phyloP scores from a whole-genome alignment of 2,888 invertebrate species.

The Arctia plantaginis region DNA sequence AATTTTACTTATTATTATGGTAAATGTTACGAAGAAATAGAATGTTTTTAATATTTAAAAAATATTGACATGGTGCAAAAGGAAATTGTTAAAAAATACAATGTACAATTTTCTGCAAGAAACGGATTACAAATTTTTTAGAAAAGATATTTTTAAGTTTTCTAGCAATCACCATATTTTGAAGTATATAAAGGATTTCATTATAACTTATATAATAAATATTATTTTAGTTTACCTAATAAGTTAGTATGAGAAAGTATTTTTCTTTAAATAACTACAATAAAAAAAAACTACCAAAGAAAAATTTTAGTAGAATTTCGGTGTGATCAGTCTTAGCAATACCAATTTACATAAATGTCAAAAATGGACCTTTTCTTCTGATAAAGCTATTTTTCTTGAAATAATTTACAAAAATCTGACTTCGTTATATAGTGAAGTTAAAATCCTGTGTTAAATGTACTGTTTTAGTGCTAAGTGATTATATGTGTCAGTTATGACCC shows the following conservation, averaged over 20 bases:
- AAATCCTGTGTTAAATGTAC: slow-evolving; percentile 53
- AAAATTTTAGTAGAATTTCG: slow-evolving; percentile 12
- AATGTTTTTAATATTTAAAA: neutral
- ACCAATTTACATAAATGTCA: slow-evolving; percentile 64
- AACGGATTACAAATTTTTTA: neutral
- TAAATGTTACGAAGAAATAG: neutral
- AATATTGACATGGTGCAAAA: neutral
- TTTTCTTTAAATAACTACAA: too few relatives aligned
- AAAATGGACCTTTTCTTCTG: slow-evolving; percentile 68
- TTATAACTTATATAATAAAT: neutral
- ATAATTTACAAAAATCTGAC: slow-evolving; percentile 42
- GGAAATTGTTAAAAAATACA: neutral
- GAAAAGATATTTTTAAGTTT: neutral
- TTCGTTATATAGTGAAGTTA: slow-evolving; percentile 50
- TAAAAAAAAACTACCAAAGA: neutral
- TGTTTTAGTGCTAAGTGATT: slow-evolving; percentile 54
- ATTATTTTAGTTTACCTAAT: neutral
- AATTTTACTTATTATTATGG: neutral
- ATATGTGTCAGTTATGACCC: slow-evolving; percentile 53
- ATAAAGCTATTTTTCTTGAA: slow-evolving; percentile 58
- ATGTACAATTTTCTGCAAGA: neutral
- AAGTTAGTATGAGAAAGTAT: too few relatives aligned
- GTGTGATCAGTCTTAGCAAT: slow-evolving; percentile 13
- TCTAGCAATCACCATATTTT: neutral
- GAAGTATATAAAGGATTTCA: neutral